These are phyloP conservation scores for Petrocephalus schoutedeni DNA, from an alignment of 2,797 vertebrate species.

Conservation along the genomic window DNA sequence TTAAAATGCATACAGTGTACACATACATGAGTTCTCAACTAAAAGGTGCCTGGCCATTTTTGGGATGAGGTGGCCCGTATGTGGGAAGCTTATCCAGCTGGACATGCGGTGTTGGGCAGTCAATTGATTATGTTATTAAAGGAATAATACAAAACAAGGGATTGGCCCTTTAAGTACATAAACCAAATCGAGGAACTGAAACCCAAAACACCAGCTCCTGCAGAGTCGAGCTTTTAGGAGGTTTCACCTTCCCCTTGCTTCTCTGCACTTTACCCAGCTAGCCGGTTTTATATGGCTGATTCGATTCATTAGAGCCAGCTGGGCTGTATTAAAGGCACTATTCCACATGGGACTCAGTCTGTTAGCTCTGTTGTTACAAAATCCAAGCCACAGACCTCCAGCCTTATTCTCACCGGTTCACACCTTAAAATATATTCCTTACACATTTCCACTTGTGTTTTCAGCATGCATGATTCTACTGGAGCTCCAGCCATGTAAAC, in stretches of 20 bases:
- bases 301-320: neutral
- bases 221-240: neutral
- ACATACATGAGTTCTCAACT: neutral
- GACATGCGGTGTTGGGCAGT: neutral
- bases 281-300: neutral
- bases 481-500: neutral
- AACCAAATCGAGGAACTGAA: neutral
- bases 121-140: neutral
- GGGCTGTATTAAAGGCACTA: neutral
- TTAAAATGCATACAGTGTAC: neutral
- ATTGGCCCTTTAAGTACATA: constrained; percentile 5
- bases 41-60: too few species aligned
- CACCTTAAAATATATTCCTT: neutral
- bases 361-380: neutral
- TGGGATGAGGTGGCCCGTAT: neutral
- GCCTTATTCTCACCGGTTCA: neutral
- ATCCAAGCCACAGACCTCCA: neutral
- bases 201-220: neutral
- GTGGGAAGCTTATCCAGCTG: neutral
- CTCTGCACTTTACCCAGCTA: neutral
- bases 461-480: neutral
- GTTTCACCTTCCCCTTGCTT: neutral
- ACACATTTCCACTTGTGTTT: neutral
- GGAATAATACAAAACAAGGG: neutral
- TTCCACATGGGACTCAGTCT: neutral